A percentile compares a stretch with the other conserved stretches of the same genome.
Evolutionary conservation across 2,797 vertebrate species (phyloP).

Genomic region (Semaprochilodus insignis): DNA sequence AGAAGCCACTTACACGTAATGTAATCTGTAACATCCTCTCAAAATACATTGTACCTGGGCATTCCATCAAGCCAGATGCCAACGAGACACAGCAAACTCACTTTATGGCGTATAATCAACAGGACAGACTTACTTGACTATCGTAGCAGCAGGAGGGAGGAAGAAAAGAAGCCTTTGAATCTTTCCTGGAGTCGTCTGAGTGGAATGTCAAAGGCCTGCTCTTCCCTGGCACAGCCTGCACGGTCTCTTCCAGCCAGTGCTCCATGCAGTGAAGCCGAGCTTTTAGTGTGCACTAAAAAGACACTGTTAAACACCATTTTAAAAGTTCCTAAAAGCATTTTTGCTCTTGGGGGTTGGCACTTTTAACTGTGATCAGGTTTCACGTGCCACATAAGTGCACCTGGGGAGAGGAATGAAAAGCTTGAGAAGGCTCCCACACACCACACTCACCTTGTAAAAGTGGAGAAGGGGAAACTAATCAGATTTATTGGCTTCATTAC

Average conservation of each 20-base stretch:
- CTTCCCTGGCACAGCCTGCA: constrained; percentile 40
- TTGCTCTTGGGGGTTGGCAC: constrained; percentile 74
- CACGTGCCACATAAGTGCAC: constrained; percentile 71
- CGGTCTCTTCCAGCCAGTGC: constrained; percentile 52
- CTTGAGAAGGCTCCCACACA: constrained; percentile 69
- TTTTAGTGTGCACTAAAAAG: constrained; percentile 83
- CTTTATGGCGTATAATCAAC: constrained; percentile 2
- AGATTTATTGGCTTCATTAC: constrained; percentile 81
- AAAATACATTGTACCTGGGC: neutral
- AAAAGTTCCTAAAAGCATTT: constrained; percentile 85
- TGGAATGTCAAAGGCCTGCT: constrained; percentile 27
- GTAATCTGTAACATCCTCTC: too few species aligned
- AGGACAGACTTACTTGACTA: neutral
- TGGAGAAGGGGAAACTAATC: constrained; percentile 65
- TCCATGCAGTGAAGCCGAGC: constrained; percentile 71
- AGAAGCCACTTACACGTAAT: too few species aligned
- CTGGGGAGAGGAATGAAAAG: constrained; percentile 72
- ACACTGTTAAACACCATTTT: constrained; percentile 81
- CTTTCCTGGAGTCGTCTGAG: neutral
- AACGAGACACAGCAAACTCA: neutral
- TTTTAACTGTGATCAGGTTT: constrained; percentile 82
- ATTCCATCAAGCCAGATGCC: neutral
- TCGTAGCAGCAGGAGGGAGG: neutral
- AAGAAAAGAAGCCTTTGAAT: constrained; percentile 9
- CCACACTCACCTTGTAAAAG: constrained; percentile 74